Percentiles rank a stretch among this genome's conserved stretches.
Conservation (phyloP, 2,888 invertebrate genomes). For the Drosophila suboccidentalis region DNA sequence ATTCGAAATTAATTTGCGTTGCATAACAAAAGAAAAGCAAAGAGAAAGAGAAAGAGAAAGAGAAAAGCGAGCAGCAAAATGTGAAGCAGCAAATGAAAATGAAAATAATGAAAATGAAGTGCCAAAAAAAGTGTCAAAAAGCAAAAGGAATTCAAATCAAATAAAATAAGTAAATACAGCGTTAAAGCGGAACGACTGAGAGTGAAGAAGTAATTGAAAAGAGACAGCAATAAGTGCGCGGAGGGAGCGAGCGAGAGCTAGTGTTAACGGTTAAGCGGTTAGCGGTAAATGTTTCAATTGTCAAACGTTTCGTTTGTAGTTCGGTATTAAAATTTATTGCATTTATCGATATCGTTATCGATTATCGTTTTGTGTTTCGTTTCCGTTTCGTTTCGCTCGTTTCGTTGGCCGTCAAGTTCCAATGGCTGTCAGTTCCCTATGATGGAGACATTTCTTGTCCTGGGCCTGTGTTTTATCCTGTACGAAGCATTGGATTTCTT, state of each 20-base stretch:
- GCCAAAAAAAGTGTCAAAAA: slow-evolving; percentile 63
- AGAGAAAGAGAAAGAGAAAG: slow-evolving; percentile 5
- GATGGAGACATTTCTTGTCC: slow-evolving; percentile 90
- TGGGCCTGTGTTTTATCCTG: slow-evolving; percentile 89
- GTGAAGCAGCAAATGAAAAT: slow-evolving; percentile 25
- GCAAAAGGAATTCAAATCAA: slow-evolving; percentile 39
- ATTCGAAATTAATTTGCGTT: slow-evolving; percentile 73
- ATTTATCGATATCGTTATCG: slow-evolving; percentile 15
- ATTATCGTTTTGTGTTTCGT: slow-evolving; percentile 16
- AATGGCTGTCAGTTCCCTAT: slow-evolving; percentile 83
- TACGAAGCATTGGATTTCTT: slow-evolving; percentile 89
- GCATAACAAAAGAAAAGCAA: slow-evolving; percentile 56
- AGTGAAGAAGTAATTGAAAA: slow-evolving; percentile 1
- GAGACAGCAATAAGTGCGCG: slow-evolving; percentile 7
- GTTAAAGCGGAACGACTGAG: no score
- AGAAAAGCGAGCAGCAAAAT: slow-evolving; percentile 18
- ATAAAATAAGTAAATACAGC: slow-evolving; percentile 1
- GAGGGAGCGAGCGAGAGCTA: slow-evolving; percentile 4
- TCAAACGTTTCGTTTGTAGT: slow-evolving; percentile 9
- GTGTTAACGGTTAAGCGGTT: slow-evolving; percentile 13
- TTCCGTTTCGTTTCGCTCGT: slow-evolving; percentile 24
- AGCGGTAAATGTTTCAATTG: slow-evolving; percentile 4
- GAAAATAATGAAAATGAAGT: slow-evolving; percentile 68
- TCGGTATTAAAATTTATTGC: neutral
- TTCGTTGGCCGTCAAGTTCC: slow-evolving; percentile 59